Conservation (phyloP, 2,113 vertebrate genomes). For the Lanius ludovicianus region DNA sequence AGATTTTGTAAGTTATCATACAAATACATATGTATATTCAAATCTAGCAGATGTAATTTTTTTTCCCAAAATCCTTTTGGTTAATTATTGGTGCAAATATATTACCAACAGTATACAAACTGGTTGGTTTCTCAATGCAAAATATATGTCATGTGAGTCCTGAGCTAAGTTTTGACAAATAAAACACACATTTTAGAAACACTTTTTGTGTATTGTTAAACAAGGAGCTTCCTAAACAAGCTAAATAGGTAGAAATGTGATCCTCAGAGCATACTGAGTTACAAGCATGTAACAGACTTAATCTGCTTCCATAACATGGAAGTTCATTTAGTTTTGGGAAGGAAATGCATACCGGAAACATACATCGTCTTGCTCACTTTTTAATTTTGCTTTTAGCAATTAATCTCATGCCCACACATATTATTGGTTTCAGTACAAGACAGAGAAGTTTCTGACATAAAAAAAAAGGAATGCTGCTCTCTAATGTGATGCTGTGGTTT, state of each 20-base stretch:
- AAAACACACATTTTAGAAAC: conserved; percentile 36
- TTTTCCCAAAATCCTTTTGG: conserved; percentile 22
- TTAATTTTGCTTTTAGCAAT: background rate
- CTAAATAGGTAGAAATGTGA: background rate
- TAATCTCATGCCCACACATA: background rate
- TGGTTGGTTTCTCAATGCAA: conserved; percentile 35
- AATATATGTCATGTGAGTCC: background rate
- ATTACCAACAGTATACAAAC: background rate
- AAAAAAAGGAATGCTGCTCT: background rate
- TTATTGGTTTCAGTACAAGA: background rate
- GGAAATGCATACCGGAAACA: background rate
- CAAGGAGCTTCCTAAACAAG: background rate
- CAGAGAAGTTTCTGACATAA: background rate
- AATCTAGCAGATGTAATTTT: conserved; percentile 3
- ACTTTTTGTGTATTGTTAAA: conserved; percentile 19
- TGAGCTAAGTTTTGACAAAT: background rate
- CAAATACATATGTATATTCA: conserved; percentile 9
- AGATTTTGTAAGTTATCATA: background rate
- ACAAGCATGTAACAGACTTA: background rate
- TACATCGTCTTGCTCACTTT: background rate
- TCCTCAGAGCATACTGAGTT: background rate
- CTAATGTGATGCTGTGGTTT: background rate
- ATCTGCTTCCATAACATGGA: background rate
- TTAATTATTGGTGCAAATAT: conserved; percentile 21
- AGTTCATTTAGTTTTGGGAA: background rate